These are phyloP conservation scores for Apodemus sylvaticus DNA, from an alignment of 2,113 vertebrate species.

Conservation along the genomic window DNA sequence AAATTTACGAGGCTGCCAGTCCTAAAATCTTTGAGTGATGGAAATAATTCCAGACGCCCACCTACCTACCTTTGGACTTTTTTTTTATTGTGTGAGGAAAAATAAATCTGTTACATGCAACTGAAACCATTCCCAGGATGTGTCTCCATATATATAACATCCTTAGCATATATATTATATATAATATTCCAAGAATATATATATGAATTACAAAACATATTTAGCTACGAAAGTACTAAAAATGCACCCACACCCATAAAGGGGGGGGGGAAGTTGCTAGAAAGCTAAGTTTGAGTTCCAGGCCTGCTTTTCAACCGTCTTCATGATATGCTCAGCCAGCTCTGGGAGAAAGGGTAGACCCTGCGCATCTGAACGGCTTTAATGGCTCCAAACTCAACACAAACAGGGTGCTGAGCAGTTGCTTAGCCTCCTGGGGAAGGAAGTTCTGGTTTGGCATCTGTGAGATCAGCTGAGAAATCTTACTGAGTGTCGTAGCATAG, in stretches of 20 bases:
- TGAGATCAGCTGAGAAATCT: background rate
- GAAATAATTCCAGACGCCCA: slow-evolving; percentile 32
- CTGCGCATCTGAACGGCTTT: background rate
- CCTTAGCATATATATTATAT: background rate
- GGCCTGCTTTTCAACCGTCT: slow-evolving; percentile 4
- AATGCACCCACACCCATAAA: background rate
- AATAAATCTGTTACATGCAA: slow-evolving; percentile 1
- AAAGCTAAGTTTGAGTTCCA: slow-evolving; percentile 40
- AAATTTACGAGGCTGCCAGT: slow-evolving; percentile 2
- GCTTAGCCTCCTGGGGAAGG: background rate
- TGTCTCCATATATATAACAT: background rate
- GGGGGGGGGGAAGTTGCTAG: slow-evolving; percentile 6
- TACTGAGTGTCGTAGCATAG: background rate
- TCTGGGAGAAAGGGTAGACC: slow-evolving; percentile 21
- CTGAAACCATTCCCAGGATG: background rate
- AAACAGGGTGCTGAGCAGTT: background rate
- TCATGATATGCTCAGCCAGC: background rate
- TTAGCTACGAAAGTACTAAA: slow-evolving; percentile 33
- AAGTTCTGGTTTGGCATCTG: background rate
- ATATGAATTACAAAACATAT: background rate
- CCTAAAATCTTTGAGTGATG: background rate
- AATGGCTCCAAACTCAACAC: background rate
- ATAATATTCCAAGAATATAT: background rate
- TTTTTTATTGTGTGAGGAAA: background rate
- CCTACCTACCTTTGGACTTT: background rate